Evolutionary conservation across 2,113 vertebrate genomes (phyloP).

Genomic region (Ptychochromis oligacanthus): DNA sequence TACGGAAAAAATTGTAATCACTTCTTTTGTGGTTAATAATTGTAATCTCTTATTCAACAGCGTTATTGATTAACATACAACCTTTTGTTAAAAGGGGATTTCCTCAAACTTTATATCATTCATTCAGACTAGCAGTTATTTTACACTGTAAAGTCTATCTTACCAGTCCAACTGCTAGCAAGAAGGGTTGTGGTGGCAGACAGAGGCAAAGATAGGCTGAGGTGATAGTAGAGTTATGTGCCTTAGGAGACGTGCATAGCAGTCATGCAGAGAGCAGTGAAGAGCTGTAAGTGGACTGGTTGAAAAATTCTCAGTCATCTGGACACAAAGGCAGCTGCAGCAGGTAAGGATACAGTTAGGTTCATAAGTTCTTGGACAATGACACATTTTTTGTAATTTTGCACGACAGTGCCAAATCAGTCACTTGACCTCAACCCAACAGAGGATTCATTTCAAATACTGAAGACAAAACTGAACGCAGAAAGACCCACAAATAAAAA

Average conservation of each 20-base stretch:
- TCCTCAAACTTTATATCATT: not conserved
- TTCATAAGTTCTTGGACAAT: not conserved
- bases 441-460: not conserved
- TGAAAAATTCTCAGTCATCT: too few relatives aligned
- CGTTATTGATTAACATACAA: not conserved
- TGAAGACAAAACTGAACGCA: accelerated
- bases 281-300: not conserved
- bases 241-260: not conserved
- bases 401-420: not conserved
- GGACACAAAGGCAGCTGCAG: not conserved
- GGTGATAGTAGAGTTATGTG: not conserved
- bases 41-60: not conserved
- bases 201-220: not conserved
- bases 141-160: not conserved
- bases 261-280: not conserved
- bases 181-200: not conserved
- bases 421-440: not conserved
- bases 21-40: not conserved
- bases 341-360: not conserved
- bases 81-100: not conserved
- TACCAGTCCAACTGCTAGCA: too few relatives aligned
- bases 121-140: accelerated
- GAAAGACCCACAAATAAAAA: not conserved
- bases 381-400: not conserved
- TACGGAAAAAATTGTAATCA: not conserved